Percentiles rank a stretch among this genome's conserved stretches.
Conservation (phyloP, 2,888 invertebrate genomes). For the Calameuta filiformis region DNA sequence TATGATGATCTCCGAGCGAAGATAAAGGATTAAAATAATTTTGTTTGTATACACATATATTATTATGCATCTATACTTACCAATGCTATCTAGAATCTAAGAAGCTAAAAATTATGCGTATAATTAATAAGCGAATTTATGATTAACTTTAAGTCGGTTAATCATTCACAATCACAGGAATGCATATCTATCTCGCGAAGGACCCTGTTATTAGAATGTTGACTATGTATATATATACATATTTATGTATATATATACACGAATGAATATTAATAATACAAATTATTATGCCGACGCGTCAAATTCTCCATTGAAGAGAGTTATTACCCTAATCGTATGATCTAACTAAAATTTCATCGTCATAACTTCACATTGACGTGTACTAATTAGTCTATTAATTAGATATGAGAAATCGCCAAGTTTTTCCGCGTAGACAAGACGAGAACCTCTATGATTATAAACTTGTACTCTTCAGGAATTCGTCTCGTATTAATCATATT, state of each 20-base stretch:
- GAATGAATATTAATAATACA: background rate
- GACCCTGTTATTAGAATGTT: background rate
- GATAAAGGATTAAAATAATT: background rate
- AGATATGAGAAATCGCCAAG: background rate
- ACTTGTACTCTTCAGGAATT: background rate
- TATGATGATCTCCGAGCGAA: background rate
- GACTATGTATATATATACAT: background rate
- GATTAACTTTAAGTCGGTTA: background rate
- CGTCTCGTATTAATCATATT: background rate
- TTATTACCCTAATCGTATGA: background rate
- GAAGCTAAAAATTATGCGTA: conserved; percentile 1
- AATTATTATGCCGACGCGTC: background rate
- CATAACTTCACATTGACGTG: background rate
- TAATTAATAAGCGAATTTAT: background rate
- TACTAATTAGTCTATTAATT: background rate
- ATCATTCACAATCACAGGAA: conserved; percentile 1
- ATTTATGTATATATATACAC: background rate
- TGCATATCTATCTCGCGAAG: conserved; percentile 5
- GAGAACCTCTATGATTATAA: background rate
- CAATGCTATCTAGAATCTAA: background rate
- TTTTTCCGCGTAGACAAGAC: background rate
- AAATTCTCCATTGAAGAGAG: background rate
- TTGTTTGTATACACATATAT: background rate
- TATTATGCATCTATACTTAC: background rate
- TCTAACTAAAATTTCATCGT: background rate